Percentiles rank a stretch among this genome's conserved stretches.
Conservation (phyloP, 1,140 invertebrate genomes). For the Drosophila sulfurigaster region DNA sequence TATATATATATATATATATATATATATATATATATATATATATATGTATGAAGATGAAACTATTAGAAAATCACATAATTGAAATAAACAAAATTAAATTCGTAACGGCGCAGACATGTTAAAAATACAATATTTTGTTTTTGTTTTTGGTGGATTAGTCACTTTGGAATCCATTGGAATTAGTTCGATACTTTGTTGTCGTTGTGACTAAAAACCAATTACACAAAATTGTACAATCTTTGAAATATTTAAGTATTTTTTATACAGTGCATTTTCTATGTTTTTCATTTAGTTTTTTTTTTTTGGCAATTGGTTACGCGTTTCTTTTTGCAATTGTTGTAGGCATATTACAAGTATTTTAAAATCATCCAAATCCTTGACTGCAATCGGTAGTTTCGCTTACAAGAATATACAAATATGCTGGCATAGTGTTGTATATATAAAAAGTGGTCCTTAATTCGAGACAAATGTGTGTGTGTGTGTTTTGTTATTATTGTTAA, state of each 20-base stretch:
- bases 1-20: conserved; percentile 4
- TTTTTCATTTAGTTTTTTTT: conserved; percentile 25
- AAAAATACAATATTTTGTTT: conserved; percentile 22
- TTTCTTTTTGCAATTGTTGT: conserved; percentile 30
- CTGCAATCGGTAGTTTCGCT: conserved; percentile 75
- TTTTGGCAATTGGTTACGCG: conserved; percentile 82
- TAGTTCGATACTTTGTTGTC: conserved; percentile 25
- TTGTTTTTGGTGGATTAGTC: conserved; percentile 28
- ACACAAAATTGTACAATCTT: conserved; percentile 34
- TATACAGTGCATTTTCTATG: conserved; percentile 42
- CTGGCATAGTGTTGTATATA: conserved; percentile 56
- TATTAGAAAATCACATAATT: conserved; percentile 63
- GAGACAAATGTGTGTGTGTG: conserved; percentile 57
- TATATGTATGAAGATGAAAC: conserved; percentile 29
- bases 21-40: conserved; percentile 1
- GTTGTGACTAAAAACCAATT: conserved; percentile 30
- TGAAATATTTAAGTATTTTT: conserved; percentile 54
- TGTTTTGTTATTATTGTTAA: conserved; percentile 44
- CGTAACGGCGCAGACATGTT: conserved; percentile 46
- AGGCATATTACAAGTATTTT: conserved; percentile 36
- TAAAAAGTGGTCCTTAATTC: conserved; percentile 84
- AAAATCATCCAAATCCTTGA: conserved; percentile 79
- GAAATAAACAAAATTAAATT: conserved; percentile 62
- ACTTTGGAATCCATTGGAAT: conserved; percentile 38
- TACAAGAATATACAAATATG: conserved; percentile 65